A percentile compares a stretch with the other conserved stretches of the same genome.
phyloP scores from a whole-genome alignment of 1,140 invertebrate species.

The Aphaenogaster ashmeadi region DNA sequence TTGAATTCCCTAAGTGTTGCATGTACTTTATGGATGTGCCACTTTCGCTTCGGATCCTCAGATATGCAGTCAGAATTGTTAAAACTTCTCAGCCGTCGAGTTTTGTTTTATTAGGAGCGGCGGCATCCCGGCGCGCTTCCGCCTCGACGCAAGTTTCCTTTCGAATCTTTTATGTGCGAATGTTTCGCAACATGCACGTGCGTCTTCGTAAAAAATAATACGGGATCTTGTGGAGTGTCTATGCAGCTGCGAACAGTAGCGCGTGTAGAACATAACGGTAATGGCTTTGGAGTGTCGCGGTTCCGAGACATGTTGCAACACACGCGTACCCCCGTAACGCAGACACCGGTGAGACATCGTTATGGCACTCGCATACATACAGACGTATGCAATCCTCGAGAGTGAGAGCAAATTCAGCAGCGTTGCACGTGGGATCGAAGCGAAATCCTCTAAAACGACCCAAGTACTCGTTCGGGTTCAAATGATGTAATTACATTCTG shows the following conservation, averaged over 20 bases:
- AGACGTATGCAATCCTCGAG: slow-evolving; percentile 35
- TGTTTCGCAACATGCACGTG: slow-evolving; percentile 1
- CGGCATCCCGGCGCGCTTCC: neutral
- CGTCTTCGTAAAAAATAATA: slow-evolving; percentile 52
- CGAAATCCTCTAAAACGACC: slow-evolving; percentile 13
- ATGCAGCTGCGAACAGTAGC: slow-evolving; percentile 45
- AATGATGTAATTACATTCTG: slow-evolving; percentile 53
- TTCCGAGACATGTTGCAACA: slow-evolving; percentile 66
- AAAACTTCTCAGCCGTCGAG: slow-evolving; percentile 5
- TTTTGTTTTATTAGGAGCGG: neutral
- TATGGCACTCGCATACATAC: slow-evolving; percentile 38
- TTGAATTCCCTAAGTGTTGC: neutral
- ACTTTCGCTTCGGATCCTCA: neutral
- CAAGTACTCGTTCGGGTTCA: slow-evolving; percentile 35
- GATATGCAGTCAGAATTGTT: neutral
- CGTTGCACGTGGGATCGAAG: slow-evolving; percentile 9
- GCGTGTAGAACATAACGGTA: slow-evolving; percentile 77
- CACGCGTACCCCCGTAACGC: slow-evolving; percentile 7
- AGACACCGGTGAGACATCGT: slow-evolving; percentile 40
- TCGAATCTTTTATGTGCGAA: slow-evolving; percentile 11
- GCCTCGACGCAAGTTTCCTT: neutral
- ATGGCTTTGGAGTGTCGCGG: slow-evolving; percentile 83
- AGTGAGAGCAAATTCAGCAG: slow-evolving; percentile 40
- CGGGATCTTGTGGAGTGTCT: slow-evolving; percentile 31
- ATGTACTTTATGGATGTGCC: neutral